Base-by-base conservation (phyloP, 2,888 invertebrate genomes). In the Nematopogon swammerdamellus region DNA sequence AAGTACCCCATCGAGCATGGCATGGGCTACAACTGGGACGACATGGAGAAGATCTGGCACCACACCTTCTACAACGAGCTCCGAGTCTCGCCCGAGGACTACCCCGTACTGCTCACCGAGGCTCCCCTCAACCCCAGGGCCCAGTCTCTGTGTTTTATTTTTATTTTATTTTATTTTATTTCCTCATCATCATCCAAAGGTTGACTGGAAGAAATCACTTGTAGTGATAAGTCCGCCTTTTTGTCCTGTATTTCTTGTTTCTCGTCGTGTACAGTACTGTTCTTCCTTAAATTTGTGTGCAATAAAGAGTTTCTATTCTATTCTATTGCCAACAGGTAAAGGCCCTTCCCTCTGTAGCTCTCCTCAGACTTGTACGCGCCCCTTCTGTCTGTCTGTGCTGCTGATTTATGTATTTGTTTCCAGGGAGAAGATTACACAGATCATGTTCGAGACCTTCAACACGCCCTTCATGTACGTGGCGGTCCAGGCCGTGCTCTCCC, bases 361-460 rank as follows among this genome's bases (percentile, higher is more conserved):
- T n/a, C n/a, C n/a, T n/a, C n/a, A n/a, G n/a, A n/a, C n/a, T n/a
- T 95, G 73, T 95, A 95, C 80, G 95, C 95, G 57, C 94, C 94
- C 68, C 95, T 95, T 82, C 92, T 95, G 86, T 95, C 95, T 79
- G 95, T 95, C 70, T 95, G 95, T 86, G 94, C 95, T 74, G 95
- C 95, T 56, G 82, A 95, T n/a, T 90, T 18, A 11, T 48, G 4
- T 48, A 48, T 48, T 47, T 47, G 81, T n/a, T n/a, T n/a, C n/a
- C n/a, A n/a, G 86, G 56, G 88, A 89, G 67, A 90, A 90, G 80
- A 88, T 88, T 88, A 88, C 88, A 19, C 88, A 89, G 71, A 89
- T 89, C 63, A 88, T 89, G 89, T 53, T n/a, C 49, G 61, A 68
- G 81, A 59, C 81, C 80, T 59, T 79, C 81, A 53, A 65, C 84